A percentile compares a stretch with the other conserved stretches of the same genome.
Evolutionary conservation across 2,888 invertebrate species (phyloP).

Genomic region (Pasiphila rectangulata): DNA sequence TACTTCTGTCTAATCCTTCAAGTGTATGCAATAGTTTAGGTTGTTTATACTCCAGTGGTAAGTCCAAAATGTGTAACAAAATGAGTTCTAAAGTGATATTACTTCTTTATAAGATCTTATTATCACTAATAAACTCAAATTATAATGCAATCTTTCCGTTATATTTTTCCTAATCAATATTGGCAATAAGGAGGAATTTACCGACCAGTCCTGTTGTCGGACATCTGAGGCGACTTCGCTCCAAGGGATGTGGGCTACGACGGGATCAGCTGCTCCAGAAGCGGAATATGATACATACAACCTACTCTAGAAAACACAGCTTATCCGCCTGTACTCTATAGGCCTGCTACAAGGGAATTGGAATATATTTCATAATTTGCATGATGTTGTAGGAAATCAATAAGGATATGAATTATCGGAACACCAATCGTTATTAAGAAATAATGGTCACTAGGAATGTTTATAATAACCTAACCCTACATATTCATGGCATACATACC

Average conservation of each 20-base stretch:
- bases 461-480: too few species aligned
- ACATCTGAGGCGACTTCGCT: constrained; percentile 50
- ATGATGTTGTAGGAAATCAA: neutral
- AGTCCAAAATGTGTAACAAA: constrained; percentile 76
- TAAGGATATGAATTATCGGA: too few species aligned
- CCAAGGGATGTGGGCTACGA: constrained; percentile 23
- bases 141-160: constrained; percentile 64
- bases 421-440: too few species aligned
- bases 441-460: too few species aligned
- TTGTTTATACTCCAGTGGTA: constrained; percentile 63
- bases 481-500: too few species aligned
- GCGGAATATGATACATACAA: constrained; percentile 13
- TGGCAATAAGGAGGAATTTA: constrained; percentile 54
- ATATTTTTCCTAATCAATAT: constrained; percentile 53
- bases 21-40: constrained; percentile 54
- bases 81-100: constrained; percentile 63
- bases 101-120: constrained; percentile 66
- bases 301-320: neutral
- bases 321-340: neutral
- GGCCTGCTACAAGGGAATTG: neutral
- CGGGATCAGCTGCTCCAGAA: constrained; percentile 46
- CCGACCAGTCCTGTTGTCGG: constrained; percentile 45
- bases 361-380: neutral
- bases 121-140: constrained; percentile 73
- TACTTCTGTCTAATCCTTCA: constrained; percentile 39